Evolutionary conservation across 1,140 invertebrate species (phyloP).

Genomic region (Homarus americanus): DNA sequence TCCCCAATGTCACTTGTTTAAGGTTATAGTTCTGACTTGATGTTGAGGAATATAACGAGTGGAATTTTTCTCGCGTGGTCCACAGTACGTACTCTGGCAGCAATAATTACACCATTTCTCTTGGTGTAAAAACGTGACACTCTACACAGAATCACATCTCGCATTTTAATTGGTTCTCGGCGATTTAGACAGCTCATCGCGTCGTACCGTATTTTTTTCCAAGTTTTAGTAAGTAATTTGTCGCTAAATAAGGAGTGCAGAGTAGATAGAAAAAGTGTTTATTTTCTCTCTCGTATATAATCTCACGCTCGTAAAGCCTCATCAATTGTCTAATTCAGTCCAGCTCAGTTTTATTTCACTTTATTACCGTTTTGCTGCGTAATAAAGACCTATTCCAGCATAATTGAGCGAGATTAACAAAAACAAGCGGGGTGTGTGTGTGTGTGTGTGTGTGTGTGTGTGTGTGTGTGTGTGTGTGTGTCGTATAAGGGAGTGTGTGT

Average conservation of each 20-base stretch:
- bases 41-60: too few species aligned
- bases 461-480: not conserved
- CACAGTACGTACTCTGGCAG: too few species aligned
- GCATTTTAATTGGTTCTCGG: too few species aligned
- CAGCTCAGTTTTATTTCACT: not conserved
- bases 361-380: not conserved
- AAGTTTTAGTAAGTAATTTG: not conserved
- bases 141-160: too few species aligned
- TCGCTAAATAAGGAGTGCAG: not conserved
- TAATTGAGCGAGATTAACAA: not conserved
- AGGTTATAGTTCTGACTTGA: too few species aligned
- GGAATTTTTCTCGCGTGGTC: too few species aligned
- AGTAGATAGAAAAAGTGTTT: not conserved
- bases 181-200: not conserved
- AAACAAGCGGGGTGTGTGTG: not conserved
- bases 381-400: not conserved
- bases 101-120: too few species aligned
- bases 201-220: not conserved
- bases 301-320: constrained; percentile 1
- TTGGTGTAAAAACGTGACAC: too few species aligned
- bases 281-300: not conserved
- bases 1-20: too few species aligned
- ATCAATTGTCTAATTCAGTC: not conserved
- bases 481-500: not conserved
- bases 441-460: not conserved